Conservation (phyloP, 2,888 invertebrate species). For the Lasius fuliginosus region DNA sequence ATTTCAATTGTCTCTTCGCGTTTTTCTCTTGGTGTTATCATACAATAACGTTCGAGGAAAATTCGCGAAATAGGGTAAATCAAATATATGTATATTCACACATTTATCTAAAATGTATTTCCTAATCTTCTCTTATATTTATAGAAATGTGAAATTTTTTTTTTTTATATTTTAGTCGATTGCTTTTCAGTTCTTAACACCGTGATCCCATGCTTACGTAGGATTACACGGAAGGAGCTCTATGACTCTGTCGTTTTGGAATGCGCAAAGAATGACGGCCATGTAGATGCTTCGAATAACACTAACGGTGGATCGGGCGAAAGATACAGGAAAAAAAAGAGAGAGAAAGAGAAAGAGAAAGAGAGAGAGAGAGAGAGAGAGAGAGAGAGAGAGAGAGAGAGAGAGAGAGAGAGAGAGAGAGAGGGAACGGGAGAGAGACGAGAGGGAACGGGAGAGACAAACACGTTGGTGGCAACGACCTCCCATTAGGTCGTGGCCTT, state of each 20-base stretch:
- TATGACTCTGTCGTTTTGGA: slow-evolving; percentile 34
- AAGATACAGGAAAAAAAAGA: slow-evolving; percentile 43
- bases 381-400: slow-evolving; percentile 57
- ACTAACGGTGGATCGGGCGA: slow-evolving; percentile 38
- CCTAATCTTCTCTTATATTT: background rate
- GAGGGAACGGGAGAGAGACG: slow-evolving; percentile 44
- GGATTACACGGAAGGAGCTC: background rate
- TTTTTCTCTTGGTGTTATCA: background rate
- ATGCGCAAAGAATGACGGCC: slow-evolving; percentile 34
- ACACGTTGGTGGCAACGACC: slow-evolving; percentile 78
- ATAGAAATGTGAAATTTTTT: background rate
- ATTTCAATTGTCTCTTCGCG: slow-evolving; percentile 21
- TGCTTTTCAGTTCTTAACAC: background rate
- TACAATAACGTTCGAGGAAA: background rate
- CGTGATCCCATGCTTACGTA: background rate
- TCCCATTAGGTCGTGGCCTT: slow-evolving; percentile 84
- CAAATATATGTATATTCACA: background rate
- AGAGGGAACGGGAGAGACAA: slow-evolving; percentile 62
- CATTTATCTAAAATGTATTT: background rate
- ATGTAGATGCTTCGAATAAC: slow-evolving; percentile 18
- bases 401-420: slow-evolving; percentile 20
- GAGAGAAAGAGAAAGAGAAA: slow-evolving; percentile 24
- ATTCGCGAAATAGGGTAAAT: background rate
- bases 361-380: slow-evolving; percentile 42
- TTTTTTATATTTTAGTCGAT: background rate